phyloP scores from a whole-genome alignment of 2,113 vertebrate genomes.

The Oncorhynchus clarkii region DNA sequence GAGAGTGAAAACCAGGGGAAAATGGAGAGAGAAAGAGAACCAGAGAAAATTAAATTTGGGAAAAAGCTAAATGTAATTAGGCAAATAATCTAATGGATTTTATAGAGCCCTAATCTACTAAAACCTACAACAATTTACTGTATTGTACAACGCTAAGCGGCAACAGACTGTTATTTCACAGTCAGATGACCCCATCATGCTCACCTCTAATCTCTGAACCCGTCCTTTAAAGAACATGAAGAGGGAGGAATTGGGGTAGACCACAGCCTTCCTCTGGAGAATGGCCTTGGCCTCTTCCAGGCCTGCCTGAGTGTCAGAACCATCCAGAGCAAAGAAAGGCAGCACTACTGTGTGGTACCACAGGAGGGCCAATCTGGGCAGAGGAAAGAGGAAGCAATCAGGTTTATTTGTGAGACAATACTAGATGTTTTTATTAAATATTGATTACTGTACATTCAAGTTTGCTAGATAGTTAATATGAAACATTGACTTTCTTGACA shows the following conservation, averaged over 20 bases:
- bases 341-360: slow-evolving; percentile 99
- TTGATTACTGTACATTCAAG: too few species aligned
- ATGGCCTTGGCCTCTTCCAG: slow-evolving; percentile 94
- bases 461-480: too few species aligned
- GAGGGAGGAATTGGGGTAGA: slow-evolving; percentile 96
- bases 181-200: neutral
- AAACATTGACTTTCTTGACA: too few species aligned
- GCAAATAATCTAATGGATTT: slow-evolving; percentile 59
- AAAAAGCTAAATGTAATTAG: too few species aligned
- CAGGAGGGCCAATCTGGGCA: slow-evolving; percentile 86
- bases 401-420: neutral
- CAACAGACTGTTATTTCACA: neutral
- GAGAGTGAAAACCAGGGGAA: too few species aligned
- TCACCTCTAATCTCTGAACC: slow-evolving; percentile 94
- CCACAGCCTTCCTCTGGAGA: slow-evolving; percentile 90
- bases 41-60: too few species aligned
- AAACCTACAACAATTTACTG: neutral
- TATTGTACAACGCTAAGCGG: neutral
- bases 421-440: neutral
- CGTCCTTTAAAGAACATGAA: slow-evolving; percentile 99
- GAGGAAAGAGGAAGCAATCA: neutral
- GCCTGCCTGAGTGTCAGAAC: slow-evolving; percentile 86
- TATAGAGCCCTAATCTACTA: too few species aligned
- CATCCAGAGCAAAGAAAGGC: slow-evolving; percentile 96
- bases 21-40: too few species aligned